Conservation (phyloP, 2,797 vertebrate genomes). For the Antennarius maculatus region DNA sequence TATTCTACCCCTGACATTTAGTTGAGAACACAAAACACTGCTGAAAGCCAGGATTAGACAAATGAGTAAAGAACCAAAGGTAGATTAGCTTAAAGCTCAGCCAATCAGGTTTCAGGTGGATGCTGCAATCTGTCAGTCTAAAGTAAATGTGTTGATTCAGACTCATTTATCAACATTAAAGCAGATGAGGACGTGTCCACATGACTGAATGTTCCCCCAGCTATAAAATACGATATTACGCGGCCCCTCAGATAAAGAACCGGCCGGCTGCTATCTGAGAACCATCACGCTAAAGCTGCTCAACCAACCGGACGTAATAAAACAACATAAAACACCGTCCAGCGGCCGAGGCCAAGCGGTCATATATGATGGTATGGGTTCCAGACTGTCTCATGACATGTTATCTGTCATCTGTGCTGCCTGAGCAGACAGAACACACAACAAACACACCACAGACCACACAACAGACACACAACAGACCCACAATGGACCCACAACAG, state of each 20-base stretch:
- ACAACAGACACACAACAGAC: too few species aligned
- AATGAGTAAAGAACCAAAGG: neutral
- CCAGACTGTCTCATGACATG: constrained; percentile 21
- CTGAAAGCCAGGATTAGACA: neutral
- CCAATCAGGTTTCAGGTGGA: constrained; percentile 4
- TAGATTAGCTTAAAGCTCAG: constrained; percentile 9
- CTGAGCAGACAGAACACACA: neutral
- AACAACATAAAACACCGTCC: constrained; percentile 22
- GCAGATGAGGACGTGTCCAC: constrained; percentile 63
- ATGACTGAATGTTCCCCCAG: constrained; percentile 47
- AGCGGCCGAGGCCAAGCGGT: neutral
- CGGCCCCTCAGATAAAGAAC: constrained; percentile 15
- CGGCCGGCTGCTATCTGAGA: constrained; percentile 23
- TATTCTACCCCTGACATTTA: too few species aligned
- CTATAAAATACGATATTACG: constrained; percentile 39
- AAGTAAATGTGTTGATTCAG: constrained; percentile 56
- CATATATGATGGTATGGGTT: constrained; percentile 11
- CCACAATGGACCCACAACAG: too few species aligned
- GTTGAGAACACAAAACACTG: neutral
- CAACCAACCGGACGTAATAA: constrained; percentile 47
- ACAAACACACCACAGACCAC: neutral
- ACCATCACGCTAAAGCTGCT: constrained; percentile 28
- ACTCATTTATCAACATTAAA: constrained; percentile 45
- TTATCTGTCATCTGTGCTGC: constrained; percentile 13
- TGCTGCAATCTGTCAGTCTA: neutral